Evolutionary conservation across 2,888 invertebrate genomes (phyloP).

Genomic region (Brachynemurus nebulosus): DNA sequence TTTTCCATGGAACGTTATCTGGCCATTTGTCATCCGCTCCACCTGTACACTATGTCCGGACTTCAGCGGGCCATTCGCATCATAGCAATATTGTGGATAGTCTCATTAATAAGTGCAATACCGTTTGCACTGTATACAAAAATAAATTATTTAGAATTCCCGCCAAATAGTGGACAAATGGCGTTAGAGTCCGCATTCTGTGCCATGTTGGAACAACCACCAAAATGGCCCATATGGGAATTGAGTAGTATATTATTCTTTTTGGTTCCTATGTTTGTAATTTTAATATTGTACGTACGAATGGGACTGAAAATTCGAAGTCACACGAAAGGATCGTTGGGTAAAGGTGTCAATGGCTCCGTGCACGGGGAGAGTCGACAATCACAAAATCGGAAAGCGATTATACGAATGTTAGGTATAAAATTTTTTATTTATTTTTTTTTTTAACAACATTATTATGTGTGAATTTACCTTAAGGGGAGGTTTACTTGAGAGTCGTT

Average conservation of each 20-base stretch:
- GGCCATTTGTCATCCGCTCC: slow-evolving; percentile 81
- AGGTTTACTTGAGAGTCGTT: too few species aligned
- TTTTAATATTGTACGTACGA: slow-evolving; percentile 62
- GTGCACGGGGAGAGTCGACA: slow-evolving; percentile 55
- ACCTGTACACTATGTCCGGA: slow-evolving; percentile 69
- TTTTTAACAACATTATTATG: too few species aligned
- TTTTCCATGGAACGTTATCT: slow-evolving; percentile 84
- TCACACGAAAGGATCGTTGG: slow-evolving; percentile 33
- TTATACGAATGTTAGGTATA: slow-evolving; percentile 71
- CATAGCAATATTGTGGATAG: slow-evolving; percentile 61
- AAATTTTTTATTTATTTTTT: too few species aligned
- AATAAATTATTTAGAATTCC: slow-evolving; percentile 61
- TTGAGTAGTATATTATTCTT: slow-evolving; percentile 73
- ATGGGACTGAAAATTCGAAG: slow-evolving; percentile 59
- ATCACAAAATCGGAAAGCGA: slow-evolving; percentile 55
- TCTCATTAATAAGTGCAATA: slow-evolving; percentile 58
- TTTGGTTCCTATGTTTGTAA: slow-evolving; percentile 53
- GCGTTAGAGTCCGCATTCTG: slow-evolving; percentile 66
- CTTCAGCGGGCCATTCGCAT: slow-evolving; percentile 68
- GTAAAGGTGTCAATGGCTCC: slow-evolving; percentile 42
- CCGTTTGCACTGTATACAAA: slow-evolving; percentile 65
- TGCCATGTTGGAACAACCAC: slow-evolving; percentile 47
- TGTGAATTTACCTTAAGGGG: too few species aligned
- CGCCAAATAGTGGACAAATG: slow-evolving; percentile 28
- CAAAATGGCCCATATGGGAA: slow-evolving; percentile 59